Percentiles rank a stretch among this genome's conserved stretches.
Conservation (phyloP, 2,797 vertebrate species). For the Gorsachius magnificus region DNA sequence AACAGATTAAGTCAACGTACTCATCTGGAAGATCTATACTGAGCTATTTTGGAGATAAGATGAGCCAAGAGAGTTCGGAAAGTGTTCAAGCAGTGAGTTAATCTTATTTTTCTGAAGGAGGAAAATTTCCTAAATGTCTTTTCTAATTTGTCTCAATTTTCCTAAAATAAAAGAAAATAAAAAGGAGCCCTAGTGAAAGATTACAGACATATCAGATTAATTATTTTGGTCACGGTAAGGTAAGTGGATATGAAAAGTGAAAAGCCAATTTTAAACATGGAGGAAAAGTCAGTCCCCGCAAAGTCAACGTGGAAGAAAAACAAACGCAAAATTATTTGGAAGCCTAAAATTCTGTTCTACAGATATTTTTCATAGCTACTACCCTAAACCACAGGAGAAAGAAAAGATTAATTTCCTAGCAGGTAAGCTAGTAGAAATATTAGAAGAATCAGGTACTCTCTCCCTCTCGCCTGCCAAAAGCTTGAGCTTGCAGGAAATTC, state of each 20-base stretch:
- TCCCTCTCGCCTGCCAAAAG: background rate
- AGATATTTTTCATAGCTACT: background rate
- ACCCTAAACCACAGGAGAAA: background rate
- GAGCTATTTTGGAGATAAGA: background rate
- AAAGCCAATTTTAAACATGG: background rate
- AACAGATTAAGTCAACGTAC: slow-evolving; percentile 28
- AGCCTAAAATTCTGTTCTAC: background rate
- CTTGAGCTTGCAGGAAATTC: background rate
- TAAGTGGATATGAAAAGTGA: background rate
- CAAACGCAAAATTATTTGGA: background rate
- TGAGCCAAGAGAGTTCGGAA: slow-evolving; percentile 23
- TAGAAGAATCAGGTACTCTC: background rate
- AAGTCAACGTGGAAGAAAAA: background rate
- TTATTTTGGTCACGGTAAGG: background rate
- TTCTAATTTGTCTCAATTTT: slow-evolving; percentile 25
- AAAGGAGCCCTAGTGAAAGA: background rate
- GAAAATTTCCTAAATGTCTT: slow-evolving; percentile 16
- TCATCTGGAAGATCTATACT: slow-evolving; percentile 14
- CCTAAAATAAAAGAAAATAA: background rate
- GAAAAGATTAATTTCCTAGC: background rate
- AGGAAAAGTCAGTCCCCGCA: background rate
- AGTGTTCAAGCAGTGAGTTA: background rate
- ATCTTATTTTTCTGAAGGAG: slow-evolving; percentile 25
- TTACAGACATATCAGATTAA: background rate
- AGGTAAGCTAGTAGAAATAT: background rate